These are phyloP conservation scores for Bombus waltoni DNA, from an alignment of 1,140 invertebrate genomes.

Conservation along the genomic window DNA sequence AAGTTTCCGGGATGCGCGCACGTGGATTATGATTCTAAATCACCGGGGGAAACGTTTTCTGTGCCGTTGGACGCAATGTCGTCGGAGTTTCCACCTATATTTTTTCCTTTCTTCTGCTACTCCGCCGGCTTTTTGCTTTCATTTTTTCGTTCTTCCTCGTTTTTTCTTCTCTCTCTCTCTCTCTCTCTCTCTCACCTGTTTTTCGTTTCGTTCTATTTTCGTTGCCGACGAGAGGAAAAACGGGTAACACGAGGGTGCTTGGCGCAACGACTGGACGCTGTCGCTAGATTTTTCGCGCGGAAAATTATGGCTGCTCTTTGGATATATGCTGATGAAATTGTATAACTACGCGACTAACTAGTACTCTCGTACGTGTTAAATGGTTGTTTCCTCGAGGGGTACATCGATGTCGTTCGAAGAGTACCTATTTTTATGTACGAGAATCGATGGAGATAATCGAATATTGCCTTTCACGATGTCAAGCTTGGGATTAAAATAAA, in stretches of 20 bases:
- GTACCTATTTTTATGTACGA: neutral
- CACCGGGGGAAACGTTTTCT: slow-evolving; percentile 36
- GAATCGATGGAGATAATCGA: neutral
- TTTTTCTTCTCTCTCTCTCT: too few relatives aligned
- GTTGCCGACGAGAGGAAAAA: neutral
- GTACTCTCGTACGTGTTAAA: neutral
- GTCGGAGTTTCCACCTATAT: slow-evolving; percentile 43
- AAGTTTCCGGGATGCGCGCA: slow-evolving; percentile 24
- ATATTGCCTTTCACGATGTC: neutral
- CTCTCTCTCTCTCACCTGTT: neutral
- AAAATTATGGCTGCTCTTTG: slow-evolving; percentile 37
- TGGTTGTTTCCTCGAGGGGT: neutral
- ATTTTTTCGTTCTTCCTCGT: neutral
- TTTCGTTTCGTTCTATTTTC: neutral
- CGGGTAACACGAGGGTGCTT: slow-evolving; percentile 35
- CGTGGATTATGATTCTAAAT: slow-evolving; percentile 47
- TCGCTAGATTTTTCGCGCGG: slow-evolving; percentile 46
- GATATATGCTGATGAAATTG: slow-evolving; percentile 2
- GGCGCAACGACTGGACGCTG: slow-evolving; percentile 15
- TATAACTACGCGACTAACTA: neutral
- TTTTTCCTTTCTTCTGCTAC: slow-evolving; percentile 7
- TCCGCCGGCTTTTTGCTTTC: neutral
- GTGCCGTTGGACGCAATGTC: slow-evolving; percentile 46
- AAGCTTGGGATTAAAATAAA: neutral
- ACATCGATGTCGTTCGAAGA: neutral